These are phyloP conservation scores for Dicyrtoma fusca DNA, from an alignment of 2,888 invertebrate species.

Conservation along the genomic window DNA sequence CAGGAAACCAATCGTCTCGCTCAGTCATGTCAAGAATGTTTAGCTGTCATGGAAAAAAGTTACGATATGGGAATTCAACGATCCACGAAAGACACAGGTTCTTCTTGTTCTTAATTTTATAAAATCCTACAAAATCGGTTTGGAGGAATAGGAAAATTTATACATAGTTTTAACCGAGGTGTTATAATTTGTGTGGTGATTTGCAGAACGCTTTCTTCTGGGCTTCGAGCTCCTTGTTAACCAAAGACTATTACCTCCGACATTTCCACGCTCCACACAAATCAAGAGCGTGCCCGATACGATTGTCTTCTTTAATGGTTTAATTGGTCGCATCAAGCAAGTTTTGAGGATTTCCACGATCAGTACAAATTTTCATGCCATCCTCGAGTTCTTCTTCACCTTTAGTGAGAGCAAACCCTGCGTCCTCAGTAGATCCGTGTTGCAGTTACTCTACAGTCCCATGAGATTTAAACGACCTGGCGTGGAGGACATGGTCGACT, in stretches of 20 bases:
- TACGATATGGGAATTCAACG: conserved; percentile 74
- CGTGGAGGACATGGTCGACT: conserved; percentile 71
- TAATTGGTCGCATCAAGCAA: conserved; percentile 77
- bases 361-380: conserved; percentile 52
- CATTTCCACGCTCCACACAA: conserved; percentile 94
- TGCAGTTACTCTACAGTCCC: conserved; percentile 78
- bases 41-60: conserved; percentile 78
- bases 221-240: conserved; percentile 97
- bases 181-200: too few species aligned
- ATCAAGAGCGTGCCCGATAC: conserved; percentile 82
- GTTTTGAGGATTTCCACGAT: conserved; percentile 74
- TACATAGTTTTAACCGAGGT: too few species aligned
- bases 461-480: conserved; percentile 65
- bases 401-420: conserved; percentile 88
- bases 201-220: conserved; percentile 61
- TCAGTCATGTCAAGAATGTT: conserved; percentile 78
- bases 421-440: conserved; percentile 85
- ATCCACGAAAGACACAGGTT: conserved; percentile 46
- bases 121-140: too few species aligned
- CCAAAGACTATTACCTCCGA: conserved; percentile 93
- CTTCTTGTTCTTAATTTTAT: not conserved
- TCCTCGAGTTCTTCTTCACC: conserved; percentile 85
- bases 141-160: too few species aligned
- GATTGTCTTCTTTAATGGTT: conserved; percentile 69
- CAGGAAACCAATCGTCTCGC: conserved; percentile 81